Conservation (phyloP, 2,888 invertebrate species). For the Pseudoips prasinana region DNA sequence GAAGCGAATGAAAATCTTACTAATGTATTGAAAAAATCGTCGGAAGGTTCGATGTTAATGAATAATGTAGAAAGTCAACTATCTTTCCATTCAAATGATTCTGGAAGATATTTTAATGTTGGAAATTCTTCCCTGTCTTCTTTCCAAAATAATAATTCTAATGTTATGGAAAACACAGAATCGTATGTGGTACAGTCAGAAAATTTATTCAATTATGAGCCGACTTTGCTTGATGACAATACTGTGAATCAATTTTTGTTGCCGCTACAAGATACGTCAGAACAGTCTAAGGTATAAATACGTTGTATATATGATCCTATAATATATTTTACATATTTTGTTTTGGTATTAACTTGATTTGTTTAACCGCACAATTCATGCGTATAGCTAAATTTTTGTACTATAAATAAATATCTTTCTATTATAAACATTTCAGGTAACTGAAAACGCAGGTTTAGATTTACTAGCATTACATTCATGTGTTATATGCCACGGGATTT, state of each 20-base stretch:
- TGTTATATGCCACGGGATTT: conserved; percentile 71
- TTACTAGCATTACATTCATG: conserved; percentile 67
- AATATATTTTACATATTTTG: no score
- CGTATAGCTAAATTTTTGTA: no score
- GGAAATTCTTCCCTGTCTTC: conserved; percentile 39
- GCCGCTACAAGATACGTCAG: conserved; percentile 51
- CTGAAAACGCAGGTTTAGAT: conserved; percentile 51
- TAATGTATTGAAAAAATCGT: conserved; percentile 17
- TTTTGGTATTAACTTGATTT: no score
- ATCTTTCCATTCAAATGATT: conserved; percentile 55
- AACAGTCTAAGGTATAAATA: conserved; percentile 41
- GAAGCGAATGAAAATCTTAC: conserved; percentile 22
- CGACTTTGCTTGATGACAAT: conserved; percentile 66
- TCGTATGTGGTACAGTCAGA: conserved; percentile 55
- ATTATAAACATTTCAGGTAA: conserved; percentile 11
- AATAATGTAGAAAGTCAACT: conserved; percentile 51
- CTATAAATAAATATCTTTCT: no score
- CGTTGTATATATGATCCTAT: no score
- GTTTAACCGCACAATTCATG: no score
- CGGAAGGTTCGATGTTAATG: conserved; percentile 21
- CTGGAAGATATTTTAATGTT: conserved; percentile 55
- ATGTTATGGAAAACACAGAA: conserved; percentile 40
- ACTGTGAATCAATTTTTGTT: conserved; percentile 71
- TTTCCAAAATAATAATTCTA: conserved; percentile 27
- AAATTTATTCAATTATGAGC: conserved; percentile 58